These are phyloP conservation scores for Thecophora atra DNA, from an alignment of 2,888 invertebrate genomes.

Conservation along the genomic window DNA sequence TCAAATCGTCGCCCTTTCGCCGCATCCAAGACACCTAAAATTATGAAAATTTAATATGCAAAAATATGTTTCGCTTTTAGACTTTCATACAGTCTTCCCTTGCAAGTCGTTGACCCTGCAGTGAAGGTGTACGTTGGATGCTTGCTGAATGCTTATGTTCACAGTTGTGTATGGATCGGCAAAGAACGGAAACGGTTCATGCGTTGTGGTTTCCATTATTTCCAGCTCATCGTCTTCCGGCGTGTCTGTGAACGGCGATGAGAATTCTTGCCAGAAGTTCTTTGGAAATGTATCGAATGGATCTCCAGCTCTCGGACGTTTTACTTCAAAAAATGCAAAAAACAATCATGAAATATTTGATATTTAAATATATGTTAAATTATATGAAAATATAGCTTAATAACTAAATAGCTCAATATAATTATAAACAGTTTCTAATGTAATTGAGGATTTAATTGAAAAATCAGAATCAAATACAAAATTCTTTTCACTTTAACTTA, in stretches of 20 bases:
- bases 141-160: slow-evolving; percentile 75
- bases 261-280: slow-evolving; percentile 67
- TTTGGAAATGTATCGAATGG: slow-evolving; percentile 66
- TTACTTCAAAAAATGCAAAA: slow-evolving; percentile 52
- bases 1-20: slow-evolving; percentile 73
- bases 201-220: slow-evolving; percentile 68
- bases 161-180: slow-evolving; percentile 72
- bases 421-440: neutral
- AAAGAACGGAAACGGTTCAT: slow-evolving; percentile 78
- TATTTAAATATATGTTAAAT: slow-evolving; percentile 27
- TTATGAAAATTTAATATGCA: neutral
- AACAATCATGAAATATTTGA: neutral
- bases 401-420: neutral
- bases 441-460: no score
- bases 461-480: slow-evolving; percentile 1
- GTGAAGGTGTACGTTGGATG: slow-evolving; percentile 73
- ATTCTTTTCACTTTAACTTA: slow-evolving; percentile 44
- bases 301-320: slow-evolving; percentile 64
- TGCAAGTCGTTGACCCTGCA: slow-evolving; percentile 76
- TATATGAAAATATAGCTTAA: neutral
- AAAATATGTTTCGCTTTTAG: neutral
- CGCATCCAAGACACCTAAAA: slow-evolving; percentile 76
- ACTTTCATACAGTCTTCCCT: slow-evolving; percentile 72
- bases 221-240: slow-evolving; percentile 64
- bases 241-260: slow-evolving; percentile 66